Evolutionary conservation across 1,140 invertebrate species (phyloP).

Genomic region (Hycleus cichorii): DNA sequence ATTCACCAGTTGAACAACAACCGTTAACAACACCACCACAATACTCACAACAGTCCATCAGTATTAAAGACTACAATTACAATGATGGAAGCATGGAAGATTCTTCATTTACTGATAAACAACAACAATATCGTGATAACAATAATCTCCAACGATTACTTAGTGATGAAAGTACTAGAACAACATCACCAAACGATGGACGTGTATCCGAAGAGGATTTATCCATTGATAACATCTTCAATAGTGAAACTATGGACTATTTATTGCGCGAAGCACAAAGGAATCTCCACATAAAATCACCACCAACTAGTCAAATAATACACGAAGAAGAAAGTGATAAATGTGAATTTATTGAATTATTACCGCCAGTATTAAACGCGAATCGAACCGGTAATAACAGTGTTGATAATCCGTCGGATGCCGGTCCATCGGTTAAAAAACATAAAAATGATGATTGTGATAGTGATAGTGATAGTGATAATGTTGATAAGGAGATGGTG

Average conservation of each 20-base stretch:
- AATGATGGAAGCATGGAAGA: constrained; percentile 22
- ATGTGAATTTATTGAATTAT: constrained; percentile 12
- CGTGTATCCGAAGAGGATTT: constrained; percentile 8
- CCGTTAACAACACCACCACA: not conserved
- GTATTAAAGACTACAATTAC: not conserved
- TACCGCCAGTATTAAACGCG: constrained; percentile 9
- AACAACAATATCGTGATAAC: constrained; percentile 9
- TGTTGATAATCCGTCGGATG: not conserved
- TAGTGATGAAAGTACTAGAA: constrained; percentile 13
- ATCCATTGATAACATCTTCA: constrained; percentile 4
- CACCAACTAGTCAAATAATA: constrained; percentile 16
- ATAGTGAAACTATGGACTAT: constrained; percentile 20
- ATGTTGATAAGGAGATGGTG: constrained; percentile 30
- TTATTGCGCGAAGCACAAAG: constrained; percentile 19
- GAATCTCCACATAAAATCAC: constrained; percentile 22
- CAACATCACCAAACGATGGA: constrained; percentile 1
- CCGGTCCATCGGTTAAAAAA: constrained; percentile 1
- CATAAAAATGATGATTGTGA: constrained; percentile 12
- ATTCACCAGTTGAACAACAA: not conserved
- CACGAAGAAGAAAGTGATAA: constrained; percentile 8
- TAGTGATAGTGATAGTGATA: constrained; percentile 25
- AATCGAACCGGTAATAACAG: not conserved
- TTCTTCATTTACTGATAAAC: not conserved
- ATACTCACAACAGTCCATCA: not conserved
- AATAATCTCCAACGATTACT: constrained; percentile 3